Evolutionary conservation across 2,113 vertebrate species (phyloP), one percentile per base, ranked within the genome.

Genomic region (Pseudolaguvia tuberculata): DNA sequence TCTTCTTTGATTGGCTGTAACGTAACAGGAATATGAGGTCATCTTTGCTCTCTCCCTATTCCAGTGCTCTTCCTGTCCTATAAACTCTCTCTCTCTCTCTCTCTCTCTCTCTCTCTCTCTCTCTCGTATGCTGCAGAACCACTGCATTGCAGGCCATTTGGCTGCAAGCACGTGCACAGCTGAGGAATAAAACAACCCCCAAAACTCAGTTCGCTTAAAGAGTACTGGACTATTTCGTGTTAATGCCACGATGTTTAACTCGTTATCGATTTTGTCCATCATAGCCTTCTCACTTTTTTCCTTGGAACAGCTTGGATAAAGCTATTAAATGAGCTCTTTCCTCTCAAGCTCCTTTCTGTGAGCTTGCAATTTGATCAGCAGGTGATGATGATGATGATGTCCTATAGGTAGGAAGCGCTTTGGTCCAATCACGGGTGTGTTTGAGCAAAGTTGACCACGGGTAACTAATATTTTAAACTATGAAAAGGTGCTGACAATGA

Each of bases 141-240:
- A 76, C 79, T 80, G 82, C 79, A 83, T 70, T 80, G 82, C 82
- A 80, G 82, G 63, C 79, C 66, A 39, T 76, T 66, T 72, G 78
- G 73, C 76, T 76, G 70, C 75, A 67, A 86, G 84, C 80, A 82
- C 80, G 83, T 87, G 80, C 87, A 83, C 83, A 83, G 81, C 83
- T 81, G 80, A 79, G 63, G 51, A n/a, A n/a, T n/a, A n/a, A n/a
- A n/a, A n/a, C n/a, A n/a, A n/a, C n/a, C n/a, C n/a, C n/a, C n/a
- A n/a, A n/a, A n/a, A n/a, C 50, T 18, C 2, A 9, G 11, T 20
- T n/a, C 25, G n/a, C 13, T 20, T 29, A 12, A 57, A 18, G 20
- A 12, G 11, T 27, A 42, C 13, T 17, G 39, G 42, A 48, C 27
- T 45, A 29, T 50, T 2, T 12, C n/a, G 31, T 42, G 31, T 14